Evolutionary conservation across 1,140 invertebrate species (phyloP).

Genomic region (Neoseiulus cucumeris): DNA sequence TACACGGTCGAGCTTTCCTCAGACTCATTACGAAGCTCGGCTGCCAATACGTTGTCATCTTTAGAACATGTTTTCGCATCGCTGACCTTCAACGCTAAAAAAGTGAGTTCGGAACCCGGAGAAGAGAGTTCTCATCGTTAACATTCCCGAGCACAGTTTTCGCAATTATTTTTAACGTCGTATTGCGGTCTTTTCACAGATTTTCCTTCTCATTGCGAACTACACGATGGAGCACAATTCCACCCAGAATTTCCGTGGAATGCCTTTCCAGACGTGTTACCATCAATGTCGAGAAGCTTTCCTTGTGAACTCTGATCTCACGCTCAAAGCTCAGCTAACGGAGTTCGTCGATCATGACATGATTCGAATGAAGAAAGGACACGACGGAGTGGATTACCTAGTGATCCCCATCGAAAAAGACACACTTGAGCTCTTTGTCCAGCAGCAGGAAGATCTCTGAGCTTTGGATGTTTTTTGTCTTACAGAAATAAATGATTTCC

Average conservation of each 20-base stretch:
- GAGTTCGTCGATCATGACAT: constrained; percentile 87
- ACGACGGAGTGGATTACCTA: not conserved
- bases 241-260: constrained; percentile 35
- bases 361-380: constrained; percentile 45
- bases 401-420: not conserved
- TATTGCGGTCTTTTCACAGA: constrained; percentile 11
- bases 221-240: not conserved
- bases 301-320: constrained; percentile 67
- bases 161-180: constrained; percentile 10
- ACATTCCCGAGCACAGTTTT: not conserved
- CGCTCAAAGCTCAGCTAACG: constrained; percentile 61
- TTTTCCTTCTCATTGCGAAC: constrained; percentile 15
- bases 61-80: constrained; percentile 68
- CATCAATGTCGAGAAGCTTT: constrained; percentile 58
- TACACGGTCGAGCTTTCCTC: constrained; percentile 70
- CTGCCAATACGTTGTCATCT: constrained; percentile 48
- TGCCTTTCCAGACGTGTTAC: constrained; percentile 68
- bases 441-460: not conserved
- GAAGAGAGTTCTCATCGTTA: not conserved
- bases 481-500: no score
- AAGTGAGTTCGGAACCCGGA: constrained; percentile 59
- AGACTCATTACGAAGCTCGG: constrained; percentile 50
- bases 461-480: not conserved
- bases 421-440: not conserved
- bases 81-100: constrained; percentile 61